Base-by-base conservation (phyloP, 2,797 vertebrate genomes). In the Phrynocephalus forsythii region DNA sequence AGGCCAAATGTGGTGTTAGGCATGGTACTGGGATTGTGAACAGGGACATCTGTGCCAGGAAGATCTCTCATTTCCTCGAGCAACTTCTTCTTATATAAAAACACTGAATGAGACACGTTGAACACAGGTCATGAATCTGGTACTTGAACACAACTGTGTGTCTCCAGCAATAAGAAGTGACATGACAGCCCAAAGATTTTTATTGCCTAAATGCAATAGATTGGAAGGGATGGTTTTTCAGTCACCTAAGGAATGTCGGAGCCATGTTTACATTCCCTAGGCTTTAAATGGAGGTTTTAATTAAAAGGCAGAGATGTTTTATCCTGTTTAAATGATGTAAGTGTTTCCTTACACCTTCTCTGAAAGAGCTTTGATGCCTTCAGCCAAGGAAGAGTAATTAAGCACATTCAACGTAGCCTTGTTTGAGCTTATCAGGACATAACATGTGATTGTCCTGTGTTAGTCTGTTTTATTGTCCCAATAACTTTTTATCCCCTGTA, bases 141-240 rank as follows among this genome's bases (percentile, higher is more conserved):
- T 73, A 26, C 77, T 89, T 79, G 79, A 67, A 30, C 75, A 81
- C 60, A 18, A 82, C 86, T 6, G 75, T 28, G 44, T 91, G 30
- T 84, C 88, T 20, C 67, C 88, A 92, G 85, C 92, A 94, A 96
- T 93, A 18, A 63, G 66, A 95, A 92, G 91, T 80, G 92, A 95
- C 93, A 95, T 83, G 88, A 79, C 6, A 92, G 86, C 56, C 79
- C 1, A 88, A 92, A 82, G 85, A 33, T 18, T 89, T 87, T 89
- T 88, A 87, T 94, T 94, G 92, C 16, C n/a, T 90, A 87, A 92
- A 91, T 94, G 81, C 87, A 92, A 92, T 93, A 93, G 93, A 92
- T 90, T 91, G 68, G 73, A 92, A 93, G 67, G 44, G n/a, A 92
- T 16, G 3, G 5, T 67, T 68, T 48, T 10, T 83, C n/a, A 87